Percentiles rank a stretch among this genome's conserved stretches.
phyloP scores from a whole-genome alignment of 2,797 vertebrate species.

The Carapus acus region DNA sequence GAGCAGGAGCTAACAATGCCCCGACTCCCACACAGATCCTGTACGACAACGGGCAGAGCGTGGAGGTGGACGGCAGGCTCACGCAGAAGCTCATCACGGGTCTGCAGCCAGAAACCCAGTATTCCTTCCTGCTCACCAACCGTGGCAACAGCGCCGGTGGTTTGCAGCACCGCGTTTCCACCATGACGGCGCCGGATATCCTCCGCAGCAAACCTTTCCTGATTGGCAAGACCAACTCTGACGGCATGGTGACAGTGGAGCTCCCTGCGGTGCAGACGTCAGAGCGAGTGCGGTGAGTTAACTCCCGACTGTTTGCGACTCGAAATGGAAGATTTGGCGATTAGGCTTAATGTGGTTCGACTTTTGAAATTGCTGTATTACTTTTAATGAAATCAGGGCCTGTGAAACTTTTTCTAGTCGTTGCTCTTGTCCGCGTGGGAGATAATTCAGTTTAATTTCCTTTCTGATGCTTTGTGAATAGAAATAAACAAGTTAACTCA shows the following conservation, averaged over 20 bases:
- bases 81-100: constrained; percentile 94
- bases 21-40: constrained; percentile 79
- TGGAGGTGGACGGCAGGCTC: constrained; percentile 94
- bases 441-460: constrained; percentile 5
- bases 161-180: constrained; percentile 92
- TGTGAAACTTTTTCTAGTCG: background rate
- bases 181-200: constrained; percentile 92
- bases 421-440: constrained; percentile 1
- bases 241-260: constrained; percentile 94
- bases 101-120: constrained; percentile 93
- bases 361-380: constrained; percentile 5
- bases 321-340: constrained; percentile 11
- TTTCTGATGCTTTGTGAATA: constrained; percentile 16
- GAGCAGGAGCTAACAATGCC: background rate
- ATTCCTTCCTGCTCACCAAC: constrained; percentile 96
- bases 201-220: constrained; percentile 90
- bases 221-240: constrained; percentile 89
- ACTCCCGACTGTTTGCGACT: background rate
- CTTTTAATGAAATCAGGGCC: constrained; percentile 7
- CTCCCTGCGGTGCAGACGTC: constrained; percentile 87
- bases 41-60: constrained; percentile 95
- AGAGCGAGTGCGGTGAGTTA: constrained; percentile 84
- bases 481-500: constrained; percentile 37
- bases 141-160: constrained; percentile 97
- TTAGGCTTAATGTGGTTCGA: constrained; percentile 11